phyloP scores from a whole-genome alignment of 37 sponge, comb jelly and placozoan genomes.

The Spongilla lacustris region DNA sequence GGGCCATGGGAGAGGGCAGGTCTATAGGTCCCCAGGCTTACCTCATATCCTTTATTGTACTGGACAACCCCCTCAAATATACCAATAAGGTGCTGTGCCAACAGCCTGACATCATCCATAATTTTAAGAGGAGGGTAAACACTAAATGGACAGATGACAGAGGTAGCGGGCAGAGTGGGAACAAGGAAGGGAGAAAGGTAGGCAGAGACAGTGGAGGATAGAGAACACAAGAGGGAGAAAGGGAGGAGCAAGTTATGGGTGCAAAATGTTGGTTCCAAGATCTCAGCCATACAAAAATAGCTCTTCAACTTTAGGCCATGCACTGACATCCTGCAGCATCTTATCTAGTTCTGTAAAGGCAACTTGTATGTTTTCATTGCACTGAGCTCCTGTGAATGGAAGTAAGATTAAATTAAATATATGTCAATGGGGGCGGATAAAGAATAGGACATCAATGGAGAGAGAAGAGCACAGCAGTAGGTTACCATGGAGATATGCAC shows the following conservation, averaged over 20 bases:
- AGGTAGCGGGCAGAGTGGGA: not conserved
- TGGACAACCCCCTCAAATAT: slow-evolving; percentile 83
- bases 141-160: not conserved
- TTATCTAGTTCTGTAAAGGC: not conserved
- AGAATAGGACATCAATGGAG: not conserved
- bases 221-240: too few relatives aligned
- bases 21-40: not conserved
- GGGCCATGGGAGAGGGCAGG: not conserved
- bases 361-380: not conserved
- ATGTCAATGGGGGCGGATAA: not conserved
- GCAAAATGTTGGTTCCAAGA: not conserved
- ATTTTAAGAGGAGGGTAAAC: slow-evolving; percentile 50
- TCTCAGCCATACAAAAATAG: not conserved
- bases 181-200: not conserved
- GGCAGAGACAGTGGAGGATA: too few relatives aligned
- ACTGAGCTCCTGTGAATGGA: not conserved
- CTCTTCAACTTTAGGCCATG: not conserved
- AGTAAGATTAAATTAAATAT: not conserved
- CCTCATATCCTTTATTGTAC: slow-evolving; percentile 86
- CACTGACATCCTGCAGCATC: not conserved
- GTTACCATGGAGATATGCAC: too few relatives aligned
- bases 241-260: not conserved
- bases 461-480: not conserved
- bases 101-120: slow-evolving; percentile 36
- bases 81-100: slow-evolving; percentile 63